Evolutionary conservation across 2,888 invertebrate species (phyloP).

Genomic region (Pristionchus maxplancki): DNA sequence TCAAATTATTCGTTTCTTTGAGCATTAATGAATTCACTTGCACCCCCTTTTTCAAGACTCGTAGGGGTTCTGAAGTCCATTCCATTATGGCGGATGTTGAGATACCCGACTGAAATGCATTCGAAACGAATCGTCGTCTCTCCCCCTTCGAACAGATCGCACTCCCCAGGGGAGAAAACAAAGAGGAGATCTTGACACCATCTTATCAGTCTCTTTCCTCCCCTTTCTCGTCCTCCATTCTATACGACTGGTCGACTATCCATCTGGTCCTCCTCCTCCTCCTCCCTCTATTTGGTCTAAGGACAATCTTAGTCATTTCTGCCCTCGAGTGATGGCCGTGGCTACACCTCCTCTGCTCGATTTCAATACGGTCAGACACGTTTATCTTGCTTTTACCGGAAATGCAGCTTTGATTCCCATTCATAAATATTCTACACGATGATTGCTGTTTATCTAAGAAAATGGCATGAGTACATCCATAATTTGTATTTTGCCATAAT

Average conservation of each 20-base stretch:
- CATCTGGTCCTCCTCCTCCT: background rate
- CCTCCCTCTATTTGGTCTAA: slow-evolving; percentile 33
- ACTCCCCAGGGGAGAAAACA: background rate
- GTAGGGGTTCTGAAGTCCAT: too few species aligned
- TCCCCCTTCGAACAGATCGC: too few species aligned
- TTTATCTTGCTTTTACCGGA: background rate
- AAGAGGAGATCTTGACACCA: background rate
- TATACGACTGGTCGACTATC: background rate
- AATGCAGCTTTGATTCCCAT: background rate
- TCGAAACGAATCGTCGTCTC: background rate
- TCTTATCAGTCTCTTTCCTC: slow-evolving; percentile 38
- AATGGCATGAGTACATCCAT: too few species aligned
- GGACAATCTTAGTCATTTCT: slow-evolving; percentile 30
- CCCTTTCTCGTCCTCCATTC: background rate
- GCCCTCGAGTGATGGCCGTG: background rate
- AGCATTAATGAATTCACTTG: too few species aligned
- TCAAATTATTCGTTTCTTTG: too few species aligned
- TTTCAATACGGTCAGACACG: background rate
- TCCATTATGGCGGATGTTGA: too few species aligned
- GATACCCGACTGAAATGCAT: too few species aligned
- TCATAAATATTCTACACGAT: too few species aligned
- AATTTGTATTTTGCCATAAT: too few species aligned
- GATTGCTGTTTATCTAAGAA: too few species aligned
- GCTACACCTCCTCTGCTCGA: slow-evolving; percentile 9
- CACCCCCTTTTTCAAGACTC: too few species aligned